Evolutionary conservation across 2,113 vertebrate genomes (phyloP).

Genomic region (Lota lota): DNA sequence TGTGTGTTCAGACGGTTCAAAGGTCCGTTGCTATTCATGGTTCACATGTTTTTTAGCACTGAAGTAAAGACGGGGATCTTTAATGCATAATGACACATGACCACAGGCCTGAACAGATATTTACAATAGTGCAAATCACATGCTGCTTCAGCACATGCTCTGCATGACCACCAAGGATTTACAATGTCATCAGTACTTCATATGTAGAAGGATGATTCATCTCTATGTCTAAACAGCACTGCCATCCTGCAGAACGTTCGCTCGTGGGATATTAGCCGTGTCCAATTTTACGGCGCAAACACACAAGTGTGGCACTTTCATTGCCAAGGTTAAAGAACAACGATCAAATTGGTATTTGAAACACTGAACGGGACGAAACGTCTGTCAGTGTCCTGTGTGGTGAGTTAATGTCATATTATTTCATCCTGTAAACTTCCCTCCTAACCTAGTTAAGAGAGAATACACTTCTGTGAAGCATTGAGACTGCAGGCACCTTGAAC

Average conservation of each 20-base stretch:
- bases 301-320: too few species aligned
- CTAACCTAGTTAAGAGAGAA: slow-evolving; percentile 15
- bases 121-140: neutral
- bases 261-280: too few species aligned
- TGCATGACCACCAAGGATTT: neutral
- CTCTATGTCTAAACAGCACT: neutral
- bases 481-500: slow-evolving; percentile 47
- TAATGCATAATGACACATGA: slow-evolving; percentile 8
- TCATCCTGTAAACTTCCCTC: too few species aligned
- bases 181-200: neutral
- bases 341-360: slow-evolving; percentile 11
- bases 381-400: too few species aligned
- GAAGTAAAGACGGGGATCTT: slow-evolving; percentile 14
- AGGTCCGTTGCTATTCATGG: slow-evolving; percentile 26
- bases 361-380: too few species aligned
- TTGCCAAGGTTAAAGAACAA: too few species aligned
- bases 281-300: too few species aligned
- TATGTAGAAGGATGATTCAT: neutral
- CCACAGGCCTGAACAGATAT: neutral
- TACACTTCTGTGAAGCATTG: slow-evolving; percentile 37
- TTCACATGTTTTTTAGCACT: slow-evolving; percentile 9
- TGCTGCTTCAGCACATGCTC: neutral
- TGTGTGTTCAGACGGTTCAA: slow-evolving; percentile 12
- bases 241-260: too few species aligned
- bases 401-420: too few species aligned